phyloP scores from a whole-genome alignment of 2,113 vertebrate genomes.

The Epinephelus lanceolatus region DNA sequence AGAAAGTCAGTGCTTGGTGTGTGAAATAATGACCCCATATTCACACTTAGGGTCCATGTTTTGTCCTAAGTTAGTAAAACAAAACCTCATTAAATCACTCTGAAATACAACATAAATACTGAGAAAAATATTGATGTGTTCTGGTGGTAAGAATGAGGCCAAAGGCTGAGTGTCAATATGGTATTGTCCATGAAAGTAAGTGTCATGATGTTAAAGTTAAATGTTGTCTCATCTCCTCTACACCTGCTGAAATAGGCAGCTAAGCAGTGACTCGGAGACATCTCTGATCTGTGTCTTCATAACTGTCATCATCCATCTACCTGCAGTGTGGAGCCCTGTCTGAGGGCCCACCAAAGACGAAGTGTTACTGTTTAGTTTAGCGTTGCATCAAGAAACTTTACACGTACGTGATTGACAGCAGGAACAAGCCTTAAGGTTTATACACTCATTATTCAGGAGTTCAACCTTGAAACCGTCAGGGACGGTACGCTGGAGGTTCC shows the following conservation, averaged over 20 bases:
- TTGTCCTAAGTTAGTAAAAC: neutral
- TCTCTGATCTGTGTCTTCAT: neutral
- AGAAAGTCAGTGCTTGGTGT: neutral
- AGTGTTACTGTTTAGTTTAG: neutral
- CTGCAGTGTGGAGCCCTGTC: neutral
- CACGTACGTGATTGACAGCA: neutral
- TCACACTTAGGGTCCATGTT: neutral
- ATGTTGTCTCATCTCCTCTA: neutral
- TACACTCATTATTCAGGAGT: neutral
- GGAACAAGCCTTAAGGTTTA: neutral
- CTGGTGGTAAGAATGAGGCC: neutral
- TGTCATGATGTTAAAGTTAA: neutral
- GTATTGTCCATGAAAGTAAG: neutral
- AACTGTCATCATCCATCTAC: neutral
- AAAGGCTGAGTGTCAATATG: neutral
- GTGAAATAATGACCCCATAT: neutral
- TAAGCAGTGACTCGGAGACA: neutral
- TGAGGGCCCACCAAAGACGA: neutral
- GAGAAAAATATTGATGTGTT: neutral
- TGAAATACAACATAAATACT: neutral
- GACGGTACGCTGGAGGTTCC: neutral
- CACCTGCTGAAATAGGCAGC: neutral
- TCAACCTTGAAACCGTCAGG: neutral
- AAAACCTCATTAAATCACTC: neutral
- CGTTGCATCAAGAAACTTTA: neutral